These are phyloP conservation scores for Cynopterus brachyotis DNA, from an alignment of 2,113 vertebrate species.

Conservation along the genomic window DNA sequence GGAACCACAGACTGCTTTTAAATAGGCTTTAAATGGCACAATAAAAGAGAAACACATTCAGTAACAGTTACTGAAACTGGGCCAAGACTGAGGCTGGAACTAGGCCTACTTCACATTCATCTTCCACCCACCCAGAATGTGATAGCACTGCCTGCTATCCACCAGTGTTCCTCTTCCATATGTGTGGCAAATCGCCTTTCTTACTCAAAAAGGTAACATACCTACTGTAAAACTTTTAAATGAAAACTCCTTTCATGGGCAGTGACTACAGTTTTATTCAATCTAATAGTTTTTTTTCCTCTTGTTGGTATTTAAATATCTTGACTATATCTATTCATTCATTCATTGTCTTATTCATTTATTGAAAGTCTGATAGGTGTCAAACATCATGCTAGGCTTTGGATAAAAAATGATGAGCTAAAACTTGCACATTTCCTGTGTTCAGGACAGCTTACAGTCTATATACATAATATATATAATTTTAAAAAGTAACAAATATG, in stretches of 20 bases:
- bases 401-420: background rate
- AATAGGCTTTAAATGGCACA: background rate
- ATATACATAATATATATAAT: background rate
- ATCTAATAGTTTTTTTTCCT: background rate
- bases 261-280: background rate
- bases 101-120: background rate
- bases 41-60: background rate
- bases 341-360: background rate
- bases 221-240: background rate
- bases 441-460: background rate
- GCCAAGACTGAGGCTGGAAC: background rate
- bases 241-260: background rate
- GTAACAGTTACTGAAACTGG: background rate
- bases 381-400: background rate
- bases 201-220: background rate
- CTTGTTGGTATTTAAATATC: background rate
- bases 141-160: background rate
- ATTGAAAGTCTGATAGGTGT: background rate
- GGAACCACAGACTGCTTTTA: background rate
- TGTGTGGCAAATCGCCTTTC: background rate
- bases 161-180: background rate
- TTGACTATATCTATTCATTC: background rate
- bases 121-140: background rate
- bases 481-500: background rate
- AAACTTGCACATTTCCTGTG: background rate